phyloP scores from a whole-genome alignment of 2,113 vertebrate genomes.

The Cochlearius cochlearius region DNA sequence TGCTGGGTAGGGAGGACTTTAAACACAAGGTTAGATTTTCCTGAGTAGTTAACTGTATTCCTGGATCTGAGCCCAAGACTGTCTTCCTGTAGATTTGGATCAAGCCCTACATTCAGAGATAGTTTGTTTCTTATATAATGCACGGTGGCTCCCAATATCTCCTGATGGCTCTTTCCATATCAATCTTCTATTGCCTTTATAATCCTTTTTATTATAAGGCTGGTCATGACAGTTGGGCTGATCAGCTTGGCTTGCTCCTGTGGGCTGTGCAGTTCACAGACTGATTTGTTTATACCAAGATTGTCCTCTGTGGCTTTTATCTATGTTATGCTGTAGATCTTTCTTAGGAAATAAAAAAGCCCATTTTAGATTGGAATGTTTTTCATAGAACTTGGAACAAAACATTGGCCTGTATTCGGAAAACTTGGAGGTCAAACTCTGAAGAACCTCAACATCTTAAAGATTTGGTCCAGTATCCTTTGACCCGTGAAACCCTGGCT shows the following conservation, averaged over 20 bases:
- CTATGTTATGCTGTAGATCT: not conserved
- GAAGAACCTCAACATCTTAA: not conserved
- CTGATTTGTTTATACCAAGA: not conserved
- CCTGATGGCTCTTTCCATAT: not conserved
- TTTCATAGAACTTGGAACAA: not conserved
- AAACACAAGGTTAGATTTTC: not conserved
- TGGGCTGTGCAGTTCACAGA: not conserved
- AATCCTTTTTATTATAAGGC: not conserved
- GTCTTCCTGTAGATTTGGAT: not conserved
- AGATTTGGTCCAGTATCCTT: not conserved
- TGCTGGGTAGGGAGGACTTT: not conserved
- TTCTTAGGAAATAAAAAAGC: not conserved
- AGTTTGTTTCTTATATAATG: not conserved
- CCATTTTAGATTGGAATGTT: not conserved
- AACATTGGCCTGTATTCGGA: not conserved
- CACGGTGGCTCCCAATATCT: not conserved
- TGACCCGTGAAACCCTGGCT: not conserved
- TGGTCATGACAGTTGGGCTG: not conserved
- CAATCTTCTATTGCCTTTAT: not conserved
- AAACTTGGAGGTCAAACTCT: not conserved
- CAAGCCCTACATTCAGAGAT: not conserved
- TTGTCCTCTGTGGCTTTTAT: not conserved
- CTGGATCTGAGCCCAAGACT: slow-evolving; percentile 21
- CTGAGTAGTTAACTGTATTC: not conserved
- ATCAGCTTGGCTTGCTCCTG: not conserved